phyloP scores from a whole-genome alignment of 1,140 invertebrate species.

The Papilio helenus region DNA sequence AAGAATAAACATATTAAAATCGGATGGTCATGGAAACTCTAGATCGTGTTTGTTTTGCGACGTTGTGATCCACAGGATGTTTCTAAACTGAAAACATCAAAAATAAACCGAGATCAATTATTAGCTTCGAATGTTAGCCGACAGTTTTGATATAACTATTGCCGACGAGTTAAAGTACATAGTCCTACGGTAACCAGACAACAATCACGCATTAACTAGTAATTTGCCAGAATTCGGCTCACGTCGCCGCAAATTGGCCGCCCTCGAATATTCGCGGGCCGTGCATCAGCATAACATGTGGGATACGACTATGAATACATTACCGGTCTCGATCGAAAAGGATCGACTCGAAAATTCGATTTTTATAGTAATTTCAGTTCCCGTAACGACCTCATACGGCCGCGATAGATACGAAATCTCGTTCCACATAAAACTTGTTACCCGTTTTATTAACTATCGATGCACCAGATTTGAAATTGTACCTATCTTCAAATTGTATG shows the following conservation, averaged over 20 bases:
- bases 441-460: constrained; percentile 11
- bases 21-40: too few relatives aligned
- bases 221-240: constrained; percentile 62
- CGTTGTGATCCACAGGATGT: too few relatives aligned
- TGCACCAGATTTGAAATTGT: not conserved
- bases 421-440: constrained; percentile 25
- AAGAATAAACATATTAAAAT: too few relatives aligned
- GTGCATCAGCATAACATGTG: constrained; percentile 63
- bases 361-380: constrained; percentile 58
- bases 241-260: constrained; percentile 65
- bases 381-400: constrained; percentile 43
- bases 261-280: constrained; percentile 56
- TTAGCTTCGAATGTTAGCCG: constrained; percentile 29
- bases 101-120: too few relatives aligned
- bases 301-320: constrained; percentile 68
- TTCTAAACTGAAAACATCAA: too few relatives aligned
- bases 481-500: not conserved
- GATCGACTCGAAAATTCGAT: constrained; percentile 56
- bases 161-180: constrained; percentile 51
- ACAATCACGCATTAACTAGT: constrained; percentile 58
- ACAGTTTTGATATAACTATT: constrained; percentile 46
- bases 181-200: constrained; percentile 48
- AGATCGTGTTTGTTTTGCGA: too few relatives aligned
- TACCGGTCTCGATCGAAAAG: constrained; percentile 58
- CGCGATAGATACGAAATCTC: constrained; percentile 1